Conservation (phyloP, 2,888 invertebrate species). For the Philopedon plagiatum region DNA sequence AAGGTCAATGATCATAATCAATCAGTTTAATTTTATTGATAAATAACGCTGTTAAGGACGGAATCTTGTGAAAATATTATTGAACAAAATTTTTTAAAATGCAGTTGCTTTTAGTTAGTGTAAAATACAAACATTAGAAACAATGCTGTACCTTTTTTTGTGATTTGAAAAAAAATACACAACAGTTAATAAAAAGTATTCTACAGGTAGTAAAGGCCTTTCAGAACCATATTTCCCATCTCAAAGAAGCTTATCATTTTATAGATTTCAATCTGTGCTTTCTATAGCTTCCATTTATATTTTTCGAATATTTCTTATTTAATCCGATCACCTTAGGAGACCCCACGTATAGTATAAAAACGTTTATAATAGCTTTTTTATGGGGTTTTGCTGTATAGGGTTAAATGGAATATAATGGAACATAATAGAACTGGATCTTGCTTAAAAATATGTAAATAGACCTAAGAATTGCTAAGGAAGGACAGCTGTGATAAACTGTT, state of each 20-base stretch:
- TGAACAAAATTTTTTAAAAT: no score
- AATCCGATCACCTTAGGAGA: conserved; percentile 36
- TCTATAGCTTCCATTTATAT: conserved; percentile 32
- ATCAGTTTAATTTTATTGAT: no score
- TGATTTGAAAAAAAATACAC: no score
- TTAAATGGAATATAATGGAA: conserved; percentile 32
- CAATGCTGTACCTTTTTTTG: no score
- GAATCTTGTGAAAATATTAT: no score
- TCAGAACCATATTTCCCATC: conserved; percentile 24
- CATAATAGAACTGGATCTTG: conserved; percentile 20
- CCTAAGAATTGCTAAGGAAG: conserved; percentile 18
- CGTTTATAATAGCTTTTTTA: conserved; percentile 41
- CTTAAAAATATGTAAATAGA: conserved; percentile 35
- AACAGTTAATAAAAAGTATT: conserved; percentile 3
- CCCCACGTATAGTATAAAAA: conserved; percentile 37
- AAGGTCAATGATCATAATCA: no score
- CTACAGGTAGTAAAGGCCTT: conserved; percentile 19
- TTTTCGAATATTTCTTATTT: conserved; percentile 27
- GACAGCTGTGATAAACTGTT: conserved; percentile 11
- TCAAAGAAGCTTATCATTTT: conserved; percentile 33
- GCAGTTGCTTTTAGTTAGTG: no score
- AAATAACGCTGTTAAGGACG: no score
- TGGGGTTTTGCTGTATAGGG: conserved; percentile 15
- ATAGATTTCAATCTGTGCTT: conserved; percentile 33
- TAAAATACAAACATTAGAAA: no score